Evolutionary conservation across 2,888 invertebrate species (phyloP).

Genomic region (Podotricha telesiphe): DNA sequence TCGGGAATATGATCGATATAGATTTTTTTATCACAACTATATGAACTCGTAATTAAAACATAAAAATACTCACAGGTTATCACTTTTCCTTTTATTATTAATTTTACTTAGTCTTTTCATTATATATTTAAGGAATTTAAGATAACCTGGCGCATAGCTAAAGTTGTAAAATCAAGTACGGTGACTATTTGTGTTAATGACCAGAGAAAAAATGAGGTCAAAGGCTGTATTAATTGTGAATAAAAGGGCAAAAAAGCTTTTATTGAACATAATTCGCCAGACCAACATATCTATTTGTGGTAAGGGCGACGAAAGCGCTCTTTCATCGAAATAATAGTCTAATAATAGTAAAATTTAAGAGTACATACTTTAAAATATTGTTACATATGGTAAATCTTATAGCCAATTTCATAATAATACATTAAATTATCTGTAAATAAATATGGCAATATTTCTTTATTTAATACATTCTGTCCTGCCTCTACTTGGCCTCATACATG

Average conservation of each 20-base stretch:
- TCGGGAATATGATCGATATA: background rate
- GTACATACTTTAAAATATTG: too few species aligned
- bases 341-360: too few species aligned
- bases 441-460: background rate
- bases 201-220: conserved; percentile 42
- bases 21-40: too few species aligned
- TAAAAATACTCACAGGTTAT: background rate
- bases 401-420: background rate
- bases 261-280: background rate
- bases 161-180: conserved; percentile 37
- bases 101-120: background rate
- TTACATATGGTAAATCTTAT: background rate
- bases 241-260: conserved; percentile 24
- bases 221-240: conserved; percentile 40
- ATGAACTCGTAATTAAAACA: too few species aligned
- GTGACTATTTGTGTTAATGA: conserved; percentile 44
- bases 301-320: background rate
- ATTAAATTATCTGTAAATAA: background rate
- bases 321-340: background rate
- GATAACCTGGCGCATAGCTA: conserved; percentile 25
- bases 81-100: background rate
- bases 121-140: too few species aligned
- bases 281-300: background rate
- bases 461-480: conserved; percentile 9
- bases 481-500: conserved; percentile 27